A percentile compares a stretch with the other conserved stretches of the same genome.
These are phyloP conservation scores for Danaus chrysippus DNA, from an alignment of 2,888 invertebrate species.

Conservation along the genomic window DNA sequence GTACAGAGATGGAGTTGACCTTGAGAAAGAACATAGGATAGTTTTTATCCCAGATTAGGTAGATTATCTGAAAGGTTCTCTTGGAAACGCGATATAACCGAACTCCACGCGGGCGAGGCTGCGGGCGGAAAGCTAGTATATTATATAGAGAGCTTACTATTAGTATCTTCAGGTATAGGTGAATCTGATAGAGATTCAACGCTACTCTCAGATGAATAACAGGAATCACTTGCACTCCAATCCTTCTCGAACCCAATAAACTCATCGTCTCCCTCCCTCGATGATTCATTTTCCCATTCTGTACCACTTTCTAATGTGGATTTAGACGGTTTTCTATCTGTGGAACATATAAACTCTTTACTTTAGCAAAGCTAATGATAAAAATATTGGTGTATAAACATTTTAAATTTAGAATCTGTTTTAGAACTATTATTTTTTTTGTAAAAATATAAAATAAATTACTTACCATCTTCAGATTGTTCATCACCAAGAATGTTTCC, in stretches of 20 bases:
- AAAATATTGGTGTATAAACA: background rate
- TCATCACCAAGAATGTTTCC: slow-evolving; percentile 54
- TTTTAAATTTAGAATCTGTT: too few species aligned
- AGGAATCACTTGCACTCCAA: slow-evolving; percentile 73
- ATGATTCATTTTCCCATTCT: slow-evolving; percentile 73
- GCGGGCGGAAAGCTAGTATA: too few species aligned
- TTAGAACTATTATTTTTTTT: background rate
- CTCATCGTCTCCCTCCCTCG: slow-evolving; percentile 66
- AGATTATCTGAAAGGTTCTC: too few species aligned
- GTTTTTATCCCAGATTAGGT: too few species aligned
- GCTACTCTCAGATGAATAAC: slow-evolving; percentile 80
- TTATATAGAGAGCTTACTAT: slow-evolving; percentile 75
- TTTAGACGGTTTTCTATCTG: slow-evolving; percentile 55
- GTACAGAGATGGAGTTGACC: too few species aligned
- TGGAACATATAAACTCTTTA: background rate
- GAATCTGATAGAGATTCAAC: slow-evolving; percentile 78
- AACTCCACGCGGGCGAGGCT: too few species aligned
- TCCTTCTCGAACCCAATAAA: slow-evolving; percentile 63
- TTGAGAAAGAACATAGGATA: too few species aligned
- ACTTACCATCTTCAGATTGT: slow-evolving; percentile 49
- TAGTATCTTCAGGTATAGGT: slow-evolving; percentile 88
- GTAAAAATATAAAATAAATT: slow-evolving; percentile 9
- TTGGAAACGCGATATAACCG: too few species aligned
- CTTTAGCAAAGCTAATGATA: background rate
- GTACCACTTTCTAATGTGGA: slow-evolving; percentile 66